phyloP scores from a whole-genome alignment of 1,140 invertebrate genomes.

The Drosophila busckii region DNA sequence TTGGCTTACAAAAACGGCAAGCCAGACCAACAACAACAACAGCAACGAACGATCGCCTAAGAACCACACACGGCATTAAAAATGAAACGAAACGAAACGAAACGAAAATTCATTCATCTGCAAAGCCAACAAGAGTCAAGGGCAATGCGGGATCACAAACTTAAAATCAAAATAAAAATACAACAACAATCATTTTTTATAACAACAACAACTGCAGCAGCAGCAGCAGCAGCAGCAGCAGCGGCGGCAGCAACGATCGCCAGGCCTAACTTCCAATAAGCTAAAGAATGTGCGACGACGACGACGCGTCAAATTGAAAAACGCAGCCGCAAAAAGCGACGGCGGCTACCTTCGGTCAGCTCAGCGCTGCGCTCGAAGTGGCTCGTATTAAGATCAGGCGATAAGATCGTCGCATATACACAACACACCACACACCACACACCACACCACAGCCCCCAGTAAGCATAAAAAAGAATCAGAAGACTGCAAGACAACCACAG shows the following conservation, averaged over 20 bases:
- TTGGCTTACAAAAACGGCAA: slow-evolving; percentile 60
- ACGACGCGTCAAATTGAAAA: slow-evolving; percentile 72
- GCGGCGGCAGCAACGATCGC: no score
- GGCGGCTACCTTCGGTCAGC: slow-evolving; percentile 33
- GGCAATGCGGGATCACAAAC: slow-evolving; percentile 43
- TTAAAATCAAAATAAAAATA: no score
- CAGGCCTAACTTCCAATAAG: slow-evolving; percentile 30
- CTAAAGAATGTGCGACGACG: slow-evolving; percentile 45
- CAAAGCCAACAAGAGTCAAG: slow-evolving; percentile 51
- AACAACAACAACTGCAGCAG: no score
- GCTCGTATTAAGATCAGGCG: slow-evolving; percentile 78
- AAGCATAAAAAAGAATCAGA: no score
- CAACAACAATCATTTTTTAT: no score
- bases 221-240: no score
- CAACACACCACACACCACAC: slow-evolving; percentile 11
- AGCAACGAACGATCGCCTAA: not conserved
- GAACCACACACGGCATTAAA: slow-evolving; percentile 29
- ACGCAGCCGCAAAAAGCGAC: slow-evolving; percentile 11
- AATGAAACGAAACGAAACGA: slow-evolving; percentile 29
- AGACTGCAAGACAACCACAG: slow-evolving; percentile 24
- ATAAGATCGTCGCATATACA: slow-evolving; percentile 63
- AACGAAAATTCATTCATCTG: slow-evolving; percentile 68
- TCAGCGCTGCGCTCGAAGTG: no score
- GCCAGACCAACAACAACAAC: slow-evolving; percentile 11
- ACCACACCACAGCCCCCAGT: not conserved